These are phyloP conservation scores for Bombus vancouverensis DNA, from an alignment of 1,140 invertebrate species.

Conservation along the genomic window DNA sequence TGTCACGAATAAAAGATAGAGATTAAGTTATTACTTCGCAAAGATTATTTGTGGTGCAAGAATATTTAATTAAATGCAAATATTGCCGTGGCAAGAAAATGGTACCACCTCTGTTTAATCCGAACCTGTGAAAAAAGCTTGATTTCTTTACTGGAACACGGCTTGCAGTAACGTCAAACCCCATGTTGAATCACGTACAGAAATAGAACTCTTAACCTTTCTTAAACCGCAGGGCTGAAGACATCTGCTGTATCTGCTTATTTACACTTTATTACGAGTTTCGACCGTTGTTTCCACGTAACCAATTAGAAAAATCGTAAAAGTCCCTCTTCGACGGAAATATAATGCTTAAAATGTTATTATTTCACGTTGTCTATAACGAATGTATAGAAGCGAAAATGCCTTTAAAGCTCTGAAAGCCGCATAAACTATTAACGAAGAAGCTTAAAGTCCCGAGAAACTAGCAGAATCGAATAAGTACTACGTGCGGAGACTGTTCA, in stretches of 20 bases:
- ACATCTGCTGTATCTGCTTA: not conserved
- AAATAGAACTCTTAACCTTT: slow-evolving; percentile 1
- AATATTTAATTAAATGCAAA: not conserved
- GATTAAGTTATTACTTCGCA: not conserved
- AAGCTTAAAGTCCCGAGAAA: not conserved
- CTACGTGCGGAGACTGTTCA: not conserved
- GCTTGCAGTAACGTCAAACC: not conserved
- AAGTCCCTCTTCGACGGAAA: not conserved
- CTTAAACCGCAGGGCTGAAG: not conserved
- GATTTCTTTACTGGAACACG: not conserved
- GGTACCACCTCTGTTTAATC: not conserved
- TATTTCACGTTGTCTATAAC: not conserved
- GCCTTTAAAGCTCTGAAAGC: not conserved
- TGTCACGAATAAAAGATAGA: not conserved
- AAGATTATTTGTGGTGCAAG: not conserved
- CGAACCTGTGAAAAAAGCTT: not conserved
- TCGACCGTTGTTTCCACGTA: not conserved
- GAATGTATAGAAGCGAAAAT: not conserved
- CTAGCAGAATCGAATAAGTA: not conserved
- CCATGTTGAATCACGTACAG: not conserved
- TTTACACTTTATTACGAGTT: not conserved
- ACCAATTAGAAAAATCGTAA: not conserved
- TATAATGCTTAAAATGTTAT: not conserved
- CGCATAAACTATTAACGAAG: slow-evolving; percentile 14
- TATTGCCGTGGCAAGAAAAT: not conserved